These are phyloP conservation scores for sheep (Ovis aries) DNA, from an alignment of 2,113 vertebrate species.

Conservation along the genomic window ARS-UI_Ramb_v3.0 NC_056071.1:53422001-53422500, in stretches of 20 bases:
- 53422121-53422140: neutral
- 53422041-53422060: neutral
- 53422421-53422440: neutral
- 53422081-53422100: neutral
- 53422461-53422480: neutral
- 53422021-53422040: constrained; percentile 6
- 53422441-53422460: neutral
- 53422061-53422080: neutral
- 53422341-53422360: neutral
- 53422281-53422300: neutral
- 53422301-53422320: neutral
- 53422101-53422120: neutral
- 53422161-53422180: neutral
- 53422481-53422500: neutral
- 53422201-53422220: neutral
- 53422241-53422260: neutral
- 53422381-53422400: neutral
- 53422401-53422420: neutral
- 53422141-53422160: neutral
- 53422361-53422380: neutral
- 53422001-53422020: neutral
- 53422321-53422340: neutral
- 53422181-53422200: neutral
- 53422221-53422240: neutral
- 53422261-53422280: neutral